A percentile compares a stretch with the other conserved stretches of the same genome.
Evolutionary conservation across 2,888 invertebrate species (phyloP).

Genomic region (Rhaphigaster nebulosa): DNA sequence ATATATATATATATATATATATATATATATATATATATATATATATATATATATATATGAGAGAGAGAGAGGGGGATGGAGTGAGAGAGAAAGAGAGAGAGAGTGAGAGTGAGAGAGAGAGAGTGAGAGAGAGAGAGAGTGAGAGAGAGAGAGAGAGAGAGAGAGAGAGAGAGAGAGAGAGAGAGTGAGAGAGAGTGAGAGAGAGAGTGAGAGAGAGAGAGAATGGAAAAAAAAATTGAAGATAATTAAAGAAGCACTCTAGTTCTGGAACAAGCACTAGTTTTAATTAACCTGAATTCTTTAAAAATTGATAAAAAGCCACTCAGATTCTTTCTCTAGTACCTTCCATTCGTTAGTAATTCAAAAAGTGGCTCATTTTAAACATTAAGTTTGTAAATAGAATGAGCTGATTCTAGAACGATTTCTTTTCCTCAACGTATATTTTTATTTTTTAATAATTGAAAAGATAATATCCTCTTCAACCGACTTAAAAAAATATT

Average conservation of each 20-base stretch:
- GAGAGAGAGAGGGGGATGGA: too few species aligned
- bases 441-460: not conserved
- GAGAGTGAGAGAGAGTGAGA: too few species aligned
- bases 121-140: too few species aligned
- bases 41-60: too few species aligned
- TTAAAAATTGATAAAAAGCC: not conserved
- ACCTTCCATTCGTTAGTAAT: not conserved
- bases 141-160: too few species aligned
- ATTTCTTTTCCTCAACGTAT: not conserved
- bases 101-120: too few species aligned
- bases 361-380: not conserved
- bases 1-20: too few species aligned
- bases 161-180: too few species aligned
- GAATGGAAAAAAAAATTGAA: not conserved
- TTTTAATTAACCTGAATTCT: conserved; percentile 23
- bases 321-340: not conserved
- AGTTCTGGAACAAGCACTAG: not conserved
- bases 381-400: not conserved
- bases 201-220: too few species aligned
- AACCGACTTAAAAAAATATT: too few species aligned
- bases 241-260: not conserved
- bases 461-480: not conserved
- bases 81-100: too few species aligned
- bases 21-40: too few species aligned
- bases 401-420: not conserved